Evolutionary conservation across 2,888 invertebrate genomes (phyloP), one percentile per base, ranked within the genome.

Genomic region (Harpalus rufipes): DNA sequence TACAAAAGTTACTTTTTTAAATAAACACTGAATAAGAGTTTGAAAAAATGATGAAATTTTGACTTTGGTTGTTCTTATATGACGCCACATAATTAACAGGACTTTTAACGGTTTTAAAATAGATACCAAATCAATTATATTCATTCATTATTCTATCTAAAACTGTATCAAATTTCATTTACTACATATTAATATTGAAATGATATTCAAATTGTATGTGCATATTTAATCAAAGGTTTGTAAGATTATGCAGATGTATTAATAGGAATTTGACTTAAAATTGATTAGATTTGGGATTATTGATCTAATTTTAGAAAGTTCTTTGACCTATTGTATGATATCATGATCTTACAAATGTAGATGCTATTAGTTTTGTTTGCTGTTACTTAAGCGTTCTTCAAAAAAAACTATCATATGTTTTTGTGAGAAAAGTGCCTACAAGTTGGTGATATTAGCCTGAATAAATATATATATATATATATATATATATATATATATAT

Each of bases 151-250:
- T 68, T 63, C 25, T 25, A 63, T 63, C 63, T 2, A 25, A 32
- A 25, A 68, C 63, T 68, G 68, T n/a, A 68, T 68, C 68, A 68
- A 68, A 68, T 14, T 39, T 32, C 25, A 68, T 65, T 65, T 65
- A 32, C 32, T n/a, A n/a, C 32, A 65, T 25, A 65, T 65, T 65
- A 65, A 65, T 39, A 65, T 65, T 65, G 65, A 65, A 65, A 65
- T 65, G 65, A 65, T 65, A 65, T 68, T 68, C 68, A 68, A 68
- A 68, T 39, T 39, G 10, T 68, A 68, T 68, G 68, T 39, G 68
- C 39, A 68, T 68, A 68, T 41, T 14, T 68, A 68, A 68, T 68
- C 68, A 68, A 39, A 14, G 32, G 39, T 68, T 68, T 39, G 68
- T 68, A 32, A 68, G 68, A 68, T 32, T 68, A 68, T 68, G 68